Evolutionary conservation across 1,140 invertebrate species (phyloP), one percentile per base, ranked within the genome.

Genomic region (Saxidomus purpurata): DNA sequence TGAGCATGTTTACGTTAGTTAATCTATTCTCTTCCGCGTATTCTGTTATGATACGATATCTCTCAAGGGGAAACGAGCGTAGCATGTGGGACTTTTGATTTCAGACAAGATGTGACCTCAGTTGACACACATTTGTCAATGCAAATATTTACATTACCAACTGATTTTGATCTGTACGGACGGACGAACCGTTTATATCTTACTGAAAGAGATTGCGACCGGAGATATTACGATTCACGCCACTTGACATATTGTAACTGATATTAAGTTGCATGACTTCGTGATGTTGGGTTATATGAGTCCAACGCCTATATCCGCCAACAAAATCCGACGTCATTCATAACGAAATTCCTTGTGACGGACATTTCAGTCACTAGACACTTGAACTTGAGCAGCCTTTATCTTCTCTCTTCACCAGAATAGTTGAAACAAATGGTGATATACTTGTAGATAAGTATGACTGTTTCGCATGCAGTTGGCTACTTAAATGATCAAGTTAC

Each of bases 91-190:
- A 40, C 67, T 40, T 71, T 71, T 71, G 6, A 43, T 71, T 71
- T 71, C 36, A 71, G 67, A 71, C 13, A 38, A 15, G 38, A 40
- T 43, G 38, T 43, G n/a, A 71, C 67, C 36, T 40, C 8, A 43
- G 3, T 22, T 71, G 67, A 71, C 38, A n/a, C 11, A 34, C 11
- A 71, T 71, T 43, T 38, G n/a, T 19, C 13, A 28, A 43, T 1
- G 40, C 40, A 76, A 76, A 76, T 76, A 76, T 76, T 76, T 76
- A 47, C 40, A 28, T 76, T 76, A 76, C 71, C 71, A 19, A 76
- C 71, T 76, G 67, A 71, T 71, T 71, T 43, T 71, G 34, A 40
- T 71, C 67, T 71, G 71, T 19, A 47, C 71, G 40, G 17, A 76
- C 71, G 40, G 71, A 49, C 71, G 40, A 43, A 76, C 71, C 9